Evolutionary conservation across 2,888 invertebrate species (phyloP).

Genomic region (Geotrupes spiniger): DNA sequence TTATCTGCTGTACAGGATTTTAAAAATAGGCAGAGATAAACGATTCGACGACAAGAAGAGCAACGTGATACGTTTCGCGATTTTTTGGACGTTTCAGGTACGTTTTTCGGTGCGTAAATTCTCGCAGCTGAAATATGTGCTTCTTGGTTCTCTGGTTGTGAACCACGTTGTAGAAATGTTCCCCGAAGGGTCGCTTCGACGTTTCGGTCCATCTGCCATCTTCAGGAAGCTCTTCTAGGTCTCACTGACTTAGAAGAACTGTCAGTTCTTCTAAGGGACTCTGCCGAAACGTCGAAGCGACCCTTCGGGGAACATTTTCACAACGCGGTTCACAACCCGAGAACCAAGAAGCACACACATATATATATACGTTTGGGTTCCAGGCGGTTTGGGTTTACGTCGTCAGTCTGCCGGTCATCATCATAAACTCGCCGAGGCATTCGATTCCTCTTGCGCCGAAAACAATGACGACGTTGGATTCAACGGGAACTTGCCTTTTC

Average conservation of each 20-base stretch:
- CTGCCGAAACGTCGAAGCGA: too few relatives aligned
- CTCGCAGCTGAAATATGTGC: background rate
- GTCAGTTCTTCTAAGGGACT: too few relatives aligned
- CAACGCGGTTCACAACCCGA: too few relatives aligned
- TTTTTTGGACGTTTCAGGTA: conserved; percentile 91
- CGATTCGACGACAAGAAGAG: conserved; percentile 86
- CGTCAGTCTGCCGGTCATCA: conserved; percentile 88
- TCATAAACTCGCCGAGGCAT: conserved; percentile 82
- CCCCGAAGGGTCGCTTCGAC: too few relatives aligned
- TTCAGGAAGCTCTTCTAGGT: too few relatives aligned
- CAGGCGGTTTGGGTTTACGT: conserved; percentile 89
- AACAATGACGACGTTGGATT: conserved; percentile 84
- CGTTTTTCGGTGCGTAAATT: conserved; percentile 20
- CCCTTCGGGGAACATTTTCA: too few relatives aligned
- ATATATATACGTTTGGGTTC: conserved; percentile 25
- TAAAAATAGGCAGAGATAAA: conserved; percentile 87
- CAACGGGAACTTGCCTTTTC: conserved; percentile 81
- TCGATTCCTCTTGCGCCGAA: conserved; percentile 72
- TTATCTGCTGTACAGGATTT: conserved; percentile 85
- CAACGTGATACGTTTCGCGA: conserved; percentile 83
- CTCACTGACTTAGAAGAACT: too few relatives aligned
- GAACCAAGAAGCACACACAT: too few relatives aligned
- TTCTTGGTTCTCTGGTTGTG: too few relatives aligned
- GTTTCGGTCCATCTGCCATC: too few relatives aligned
- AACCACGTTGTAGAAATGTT: too few relatives aligned